Percentiles rank a stretch among this genome's conserved stretches.
These are phyloP conservation scores for Cecidostiba fungosa DNA, from an alignment of 2,888 invertebrate genomes.

Conservation along the genomic window DNA sequence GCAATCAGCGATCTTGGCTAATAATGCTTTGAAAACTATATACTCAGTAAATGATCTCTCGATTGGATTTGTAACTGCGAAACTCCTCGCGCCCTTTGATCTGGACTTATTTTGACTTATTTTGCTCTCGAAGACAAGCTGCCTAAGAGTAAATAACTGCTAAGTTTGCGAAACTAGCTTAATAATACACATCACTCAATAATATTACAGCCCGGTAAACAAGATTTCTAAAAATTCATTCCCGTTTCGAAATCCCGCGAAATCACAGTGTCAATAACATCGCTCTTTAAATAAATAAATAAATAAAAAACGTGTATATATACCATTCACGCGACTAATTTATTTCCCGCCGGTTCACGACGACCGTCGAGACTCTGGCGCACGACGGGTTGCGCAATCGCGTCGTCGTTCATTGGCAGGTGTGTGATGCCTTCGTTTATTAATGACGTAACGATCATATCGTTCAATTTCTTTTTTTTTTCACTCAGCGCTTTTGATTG, in stretches of 20 bases:
- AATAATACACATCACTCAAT: no score
- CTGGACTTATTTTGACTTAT: no score
- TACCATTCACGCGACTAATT: background rate
- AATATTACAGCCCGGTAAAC: background rate
- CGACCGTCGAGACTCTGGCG: background rate
- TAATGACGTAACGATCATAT: background rate
- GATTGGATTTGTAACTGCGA: no score
- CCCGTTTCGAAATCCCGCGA: background rate
- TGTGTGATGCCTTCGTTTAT: background rate
- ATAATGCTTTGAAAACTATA: no score
- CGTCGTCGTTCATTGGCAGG: background rate
- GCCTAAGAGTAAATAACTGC: no score
- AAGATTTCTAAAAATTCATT: background rate
- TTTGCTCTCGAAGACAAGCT: no score
- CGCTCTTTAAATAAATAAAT: background rate
- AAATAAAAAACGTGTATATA: background rate
- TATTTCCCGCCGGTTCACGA: background rate
- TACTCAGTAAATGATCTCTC: no score
- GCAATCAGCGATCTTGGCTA: no score
- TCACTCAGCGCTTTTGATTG: background rate
- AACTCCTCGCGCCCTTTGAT: no score
- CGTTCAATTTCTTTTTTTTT: background rate
- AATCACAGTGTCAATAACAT: background rate
- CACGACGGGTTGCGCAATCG: background rate
- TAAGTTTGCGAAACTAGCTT: no score